Evolutionary conservation across 1,140 invertebrate genomes (phyloP).

Genomic region (Bombus pyrosoma): DNA sequence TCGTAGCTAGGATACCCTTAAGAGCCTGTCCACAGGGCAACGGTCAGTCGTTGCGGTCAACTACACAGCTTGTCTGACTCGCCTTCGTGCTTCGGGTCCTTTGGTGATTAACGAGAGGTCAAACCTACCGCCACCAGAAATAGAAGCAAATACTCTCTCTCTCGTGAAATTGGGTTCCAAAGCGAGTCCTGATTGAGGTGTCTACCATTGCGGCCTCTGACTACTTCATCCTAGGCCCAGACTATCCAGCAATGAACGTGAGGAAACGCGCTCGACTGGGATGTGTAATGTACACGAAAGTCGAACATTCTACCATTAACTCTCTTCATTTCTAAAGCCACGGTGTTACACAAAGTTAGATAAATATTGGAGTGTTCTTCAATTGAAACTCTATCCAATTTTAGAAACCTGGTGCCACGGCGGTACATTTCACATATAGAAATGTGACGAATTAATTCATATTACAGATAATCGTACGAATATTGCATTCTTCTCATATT

Average conservation of each 20-base stretch:
- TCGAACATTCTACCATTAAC: not conserved
- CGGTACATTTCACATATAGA: no score
- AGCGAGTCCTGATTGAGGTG: constrained; percentile 78
- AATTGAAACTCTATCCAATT: not conserved
- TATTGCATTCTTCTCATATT: not conserved
- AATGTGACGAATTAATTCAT: not conserved
- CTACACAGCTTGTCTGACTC: constrained; percentile 78
- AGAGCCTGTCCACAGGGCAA: constrained; percentile 70
- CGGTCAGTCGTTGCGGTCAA: constrained; percentile 79
- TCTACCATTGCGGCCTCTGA: constrained; percentile 66
- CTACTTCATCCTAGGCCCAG: constrained; percentile 46
- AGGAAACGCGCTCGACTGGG: constrained; percentile 30
- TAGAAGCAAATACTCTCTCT: constrained; percentile 72
- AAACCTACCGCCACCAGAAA: constrained; percentile 74
- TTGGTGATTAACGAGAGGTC: constrained; percentile 82
- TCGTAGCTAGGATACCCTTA: constrained; percentile 55
- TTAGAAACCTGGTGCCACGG: not conserved
- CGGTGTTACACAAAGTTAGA: not conserved
- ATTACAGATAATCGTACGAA: not conserved
- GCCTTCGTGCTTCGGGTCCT: constrained; percentile 75
- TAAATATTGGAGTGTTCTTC: not conserved
- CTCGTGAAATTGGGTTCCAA: constrained; percentile 75
- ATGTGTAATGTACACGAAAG: constrained; percentile 13
- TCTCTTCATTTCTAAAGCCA: not conserved
- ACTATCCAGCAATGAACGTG: constrained; percentile 35